Conservation (phyloP, 2,797 vertebrate species). For the Nyctibius grandis region DNA sequence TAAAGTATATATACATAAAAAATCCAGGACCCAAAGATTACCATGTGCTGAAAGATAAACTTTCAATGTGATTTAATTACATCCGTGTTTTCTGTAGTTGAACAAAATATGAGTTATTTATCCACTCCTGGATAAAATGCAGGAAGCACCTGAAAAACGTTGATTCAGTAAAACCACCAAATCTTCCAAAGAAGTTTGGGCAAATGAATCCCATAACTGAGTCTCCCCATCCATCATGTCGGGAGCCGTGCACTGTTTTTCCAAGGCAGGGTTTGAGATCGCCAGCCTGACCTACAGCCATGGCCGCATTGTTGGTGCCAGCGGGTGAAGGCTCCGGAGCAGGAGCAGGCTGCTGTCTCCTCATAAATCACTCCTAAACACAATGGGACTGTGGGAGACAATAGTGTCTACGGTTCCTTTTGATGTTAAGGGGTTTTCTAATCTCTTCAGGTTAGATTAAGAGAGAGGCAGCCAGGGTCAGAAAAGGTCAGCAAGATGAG, state of each 20-base stretch:
- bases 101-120: background rate
- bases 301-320: conserved; percentile 66
- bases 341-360: conserved; percentile 25
- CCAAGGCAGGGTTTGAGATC: background rate
- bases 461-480: conserved; percentile 58
- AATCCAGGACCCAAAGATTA: background rate
- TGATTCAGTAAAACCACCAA: background rate
- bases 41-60: background rate
- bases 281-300: conserved; percentile 37
- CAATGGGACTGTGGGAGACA: conserved; percentile 52
- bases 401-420: background rate
- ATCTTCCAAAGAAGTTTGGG: background rate
- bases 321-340: conserved; percentile 76
- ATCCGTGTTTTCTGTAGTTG: background rate
- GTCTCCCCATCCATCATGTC: conserved; percentile 12
- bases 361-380: conserved; percentile 69
- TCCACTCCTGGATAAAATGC: background rate
- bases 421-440: conserved; percentile 18
- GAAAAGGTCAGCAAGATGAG: conserved; percentile 67
- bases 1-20: no score
- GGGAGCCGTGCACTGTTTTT: background rate
- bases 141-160: conserved; percentile 4
- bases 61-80: background rate
- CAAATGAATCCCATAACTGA: background rate
- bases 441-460: conserved; percentile 48